Base-by-base conservation (phyloP, 2,113 vertebrate genomes). In the Tauraco erythrolophus region DNA sequence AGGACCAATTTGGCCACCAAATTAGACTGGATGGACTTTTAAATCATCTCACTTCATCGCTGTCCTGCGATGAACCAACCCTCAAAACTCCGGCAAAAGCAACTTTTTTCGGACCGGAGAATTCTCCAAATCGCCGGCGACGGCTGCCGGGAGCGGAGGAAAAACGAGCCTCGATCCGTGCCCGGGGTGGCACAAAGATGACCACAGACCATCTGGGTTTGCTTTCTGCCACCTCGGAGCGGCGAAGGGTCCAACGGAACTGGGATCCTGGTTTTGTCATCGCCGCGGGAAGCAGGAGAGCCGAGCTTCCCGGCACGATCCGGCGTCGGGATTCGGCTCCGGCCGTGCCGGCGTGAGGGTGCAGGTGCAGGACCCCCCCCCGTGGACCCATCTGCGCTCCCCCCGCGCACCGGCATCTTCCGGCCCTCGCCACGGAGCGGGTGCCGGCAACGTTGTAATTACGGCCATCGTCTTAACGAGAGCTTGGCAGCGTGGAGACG, bases 11-110 rank as follows among this genome's bases (percentile, higher is more conserved):
- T 90, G 75, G 76, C 64, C 66, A 37, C 89, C 46, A 84, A 87
- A 88, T 62, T 15, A 77, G 43, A 56, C 68, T 6, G 92, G 95
- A 87, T 19, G 56, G 72, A 90, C 84, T 95, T 89, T 89, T 89
- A 94, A 96, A 71, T 64, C 37, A 27, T 46, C 58, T 43, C 4
- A 77, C 24, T 39, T 16, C 65, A 78, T 88, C 56, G 78, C 51
- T 66, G 65, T 61, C 60, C 75, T 53, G 39, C 31, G 85, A 50
- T 24, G 77, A 58, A 95, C 78, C 74, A 75, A 84, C 85, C 82
- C 78, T 28, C 41, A 14, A 43, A 77, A 79, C 69, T 39, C 62
- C 76, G 93, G 84, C 68, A 48, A 88, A 65, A 46, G 6, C 9
- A 85, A 68, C 83, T 86, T 85, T 68, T 61, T 84, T 66, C 43